A percentile compares a stretch with the other conserved stretches of the same genome.
Evolutionary conservation across 2,888 invertebrate genomes (phyloP).

Genomic region (Drosophila diplacantha): DNA sequence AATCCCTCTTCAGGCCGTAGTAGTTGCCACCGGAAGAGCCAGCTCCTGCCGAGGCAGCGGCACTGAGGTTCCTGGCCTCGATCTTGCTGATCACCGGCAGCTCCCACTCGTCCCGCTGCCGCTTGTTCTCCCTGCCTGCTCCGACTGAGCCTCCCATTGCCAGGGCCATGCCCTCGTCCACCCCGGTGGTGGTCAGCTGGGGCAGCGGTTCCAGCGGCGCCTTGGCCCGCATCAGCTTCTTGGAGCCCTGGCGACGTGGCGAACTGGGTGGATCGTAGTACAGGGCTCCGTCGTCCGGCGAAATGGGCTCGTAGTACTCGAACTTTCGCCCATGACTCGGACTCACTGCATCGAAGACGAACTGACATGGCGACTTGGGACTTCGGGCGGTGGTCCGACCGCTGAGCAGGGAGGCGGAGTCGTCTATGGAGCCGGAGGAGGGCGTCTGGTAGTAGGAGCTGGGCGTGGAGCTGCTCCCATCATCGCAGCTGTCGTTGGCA

Average conservation of each 20-base stretch:
- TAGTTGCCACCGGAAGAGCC: constrained; percentile 42
- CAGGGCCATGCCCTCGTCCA: constrained; percentile 26
- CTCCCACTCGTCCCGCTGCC: constrained; percentile 71
- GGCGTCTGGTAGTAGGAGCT: constrained; percentile 76
- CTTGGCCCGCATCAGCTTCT: constrained; percentile 56
- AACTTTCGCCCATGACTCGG: constrained; percentile 74
- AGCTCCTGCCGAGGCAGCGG: constrained; percentile 28
- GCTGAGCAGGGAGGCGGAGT: constrained; percentile 64
- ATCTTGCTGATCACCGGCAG: constrained; percentile 61
- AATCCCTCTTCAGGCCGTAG: constrained; percentile 73
- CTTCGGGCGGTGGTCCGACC: constrained; percentile 74
- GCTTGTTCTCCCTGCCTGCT: constrained; percentile 33
- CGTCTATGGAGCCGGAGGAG: constrained; percentile 71
- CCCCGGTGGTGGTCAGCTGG: constrained; percentile 50
- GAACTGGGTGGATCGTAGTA: constrained; percentile 67
- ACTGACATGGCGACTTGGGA: constrained; percentile 81
- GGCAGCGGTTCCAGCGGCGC: constrained; percentile 51
- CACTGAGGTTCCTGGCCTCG: constrained; percentile 65
- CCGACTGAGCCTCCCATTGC: constrained; percentile 15
- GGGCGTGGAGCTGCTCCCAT: constrained; percentile 64
- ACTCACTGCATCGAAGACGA: constrained; percentile 79
- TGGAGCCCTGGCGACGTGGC: constrained; percentile 64
- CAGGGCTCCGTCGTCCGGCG: constrained; percentile 70
- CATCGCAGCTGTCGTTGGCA: constrained; percentile 74
- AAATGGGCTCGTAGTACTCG: constrained; percentile 76